These are phyloP conservation scores for Acromyrmex charruanus DNA, from an alignment of 1,140 invertebrate species.

Conservation along the genomic window DNA sequence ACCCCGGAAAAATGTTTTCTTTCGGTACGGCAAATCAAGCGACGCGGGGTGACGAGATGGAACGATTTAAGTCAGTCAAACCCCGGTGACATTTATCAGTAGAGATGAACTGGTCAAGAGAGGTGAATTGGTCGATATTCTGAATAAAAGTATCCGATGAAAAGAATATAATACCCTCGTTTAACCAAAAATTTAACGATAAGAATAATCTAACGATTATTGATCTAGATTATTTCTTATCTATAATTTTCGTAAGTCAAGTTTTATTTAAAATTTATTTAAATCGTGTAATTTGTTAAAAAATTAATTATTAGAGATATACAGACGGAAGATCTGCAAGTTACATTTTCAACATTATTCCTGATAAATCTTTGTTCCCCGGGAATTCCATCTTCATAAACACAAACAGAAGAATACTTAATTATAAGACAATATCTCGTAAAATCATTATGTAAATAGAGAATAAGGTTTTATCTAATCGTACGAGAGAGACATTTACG, in stretches of 20 bases:
- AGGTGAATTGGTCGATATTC: neutral
- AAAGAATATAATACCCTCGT: constrained; percentile 1
- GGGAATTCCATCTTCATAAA: neutral
- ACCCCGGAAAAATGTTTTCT: constrained; percentile 39
- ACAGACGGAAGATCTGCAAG: neutral
- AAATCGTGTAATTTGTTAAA: neutral
- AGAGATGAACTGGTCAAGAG: neutral
- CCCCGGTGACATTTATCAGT: neutral
- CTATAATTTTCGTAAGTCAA: neutral
- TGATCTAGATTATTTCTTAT: neutral
- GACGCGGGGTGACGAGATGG: neutral
- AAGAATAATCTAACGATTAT: neutral
- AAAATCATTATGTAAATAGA: neutral
- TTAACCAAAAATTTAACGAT: neutral
- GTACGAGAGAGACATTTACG: neutral
- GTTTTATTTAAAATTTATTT: neutral
- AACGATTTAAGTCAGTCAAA: neutral
- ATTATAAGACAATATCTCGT: neutral
- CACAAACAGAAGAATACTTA: neutral
- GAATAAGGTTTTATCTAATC: neutral
- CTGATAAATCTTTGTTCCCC: neutral
- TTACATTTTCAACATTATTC: neutral
- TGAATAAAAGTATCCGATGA: constrained; percentile 10
- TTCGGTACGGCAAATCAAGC: constrained; percentile 3
- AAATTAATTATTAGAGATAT: neutral